phyloP scores from a whole-genome alignment of 1,140 invertebrate genomes.

The Solenopsis invicta region DNA sequence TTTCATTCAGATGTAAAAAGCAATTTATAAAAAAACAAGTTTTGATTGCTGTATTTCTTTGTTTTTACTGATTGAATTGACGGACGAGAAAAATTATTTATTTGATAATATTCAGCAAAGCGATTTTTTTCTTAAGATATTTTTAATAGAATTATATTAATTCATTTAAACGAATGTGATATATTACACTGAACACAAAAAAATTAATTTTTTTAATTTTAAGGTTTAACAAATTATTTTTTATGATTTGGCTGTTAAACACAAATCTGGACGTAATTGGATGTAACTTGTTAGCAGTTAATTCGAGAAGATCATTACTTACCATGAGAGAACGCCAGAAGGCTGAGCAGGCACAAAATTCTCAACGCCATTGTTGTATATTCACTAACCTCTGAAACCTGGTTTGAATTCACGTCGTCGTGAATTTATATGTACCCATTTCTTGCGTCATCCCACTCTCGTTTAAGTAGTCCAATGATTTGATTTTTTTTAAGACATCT shows the following conservation, averaged over 20 bases:
- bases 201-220: too few species aligned
- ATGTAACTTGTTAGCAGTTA: background rate
- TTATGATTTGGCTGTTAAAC: too few species aligned
- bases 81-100: background rate
- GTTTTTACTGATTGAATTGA: background rate
- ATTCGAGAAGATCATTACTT: background rate
- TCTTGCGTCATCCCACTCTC: too few species aligned
- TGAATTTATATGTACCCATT: constrained; percentile 40
- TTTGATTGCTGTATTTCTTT: background rate
- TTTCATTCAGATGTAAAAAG: background rate
- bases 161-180: background rate
- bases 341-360: constrained; percentile 24
- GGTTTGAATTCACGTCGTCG: background rate
- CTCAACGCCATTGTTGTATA: constrained; percentile 39
- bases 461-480: too few species aligned
- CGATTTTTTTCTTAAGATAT: background rate
- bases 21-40: background rate
- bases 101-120: background rate
- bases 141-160: background rate
- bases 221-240: too few species aligned
- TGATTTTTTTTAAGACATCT: too few species aligned
- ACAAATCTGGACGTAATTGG: too few species aligned
- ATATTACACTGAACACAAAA: too few species aligned
- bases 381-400: background rate
- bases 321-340: constrained; percentile 43